Base-by-base conservation (phyloP, 2,113 vertebrate genomes). In the Falcunculus frontatus region DNA sequence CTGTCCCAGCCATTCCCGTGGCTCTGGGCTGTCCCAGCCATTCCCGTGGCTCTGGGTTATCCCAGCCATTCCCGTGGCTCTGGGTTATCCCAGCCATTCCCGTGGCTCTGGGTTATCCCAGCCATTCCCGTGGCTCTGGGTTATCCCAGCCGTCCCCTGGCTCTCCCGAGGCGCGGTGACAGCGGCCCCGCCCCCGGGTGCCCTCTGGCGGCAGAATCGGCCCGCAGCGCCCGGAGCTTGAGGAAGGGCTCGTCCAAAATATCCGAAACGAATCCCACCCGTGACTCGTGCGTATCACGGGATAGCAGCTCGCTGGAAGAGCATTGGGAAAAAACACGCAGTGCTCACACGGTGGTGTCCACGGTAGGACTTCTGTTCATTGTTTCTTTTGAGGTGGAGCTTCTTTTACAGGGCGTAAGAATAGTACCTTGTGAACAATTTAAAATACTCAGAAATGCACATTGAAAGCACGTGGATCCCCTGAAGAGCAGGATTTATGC, bases 281-380 rank as follows among this genome's bases (percentile, higher is more conserved):
- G 1, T 59, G 26, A 7, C 16, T 10, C 30, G 35, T 4, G 55
- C 15, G 20, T 33, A 3, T 16, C 16, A 3, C 27, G 4, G 10
- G 15, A 5, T 0, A 13, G 41, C n/a, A 23, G 49, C 19, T 6
- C 11, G 19, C 49, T 39, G 44, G 37, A 35, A 30, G n/a, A 29
- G 7, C 1, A 1, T 7, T 5, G 52, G 35, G 72, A 17, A 49
- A 64, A 37, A 35, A 27, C n/a, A 1, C 3, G 4, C 9, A 1
- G 11, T 5, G 53, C 57, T 37, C 13, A 5, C 67, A 11, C 1
- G 1, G 30, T 2, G 16, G 7, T 6, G 37, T 8, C 44, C 18
- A 4, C 5, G 0, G 18, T 6, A 32, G 29, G n/a, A 18, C 50
- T 47, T 33, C 13, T 6, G 14, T 5, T 16, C 17, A 7, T 21